Base-by-base conservation (phyloP, 2,113 vertebrate genomes). In the Neodontobutis hainanensis region DNA sequence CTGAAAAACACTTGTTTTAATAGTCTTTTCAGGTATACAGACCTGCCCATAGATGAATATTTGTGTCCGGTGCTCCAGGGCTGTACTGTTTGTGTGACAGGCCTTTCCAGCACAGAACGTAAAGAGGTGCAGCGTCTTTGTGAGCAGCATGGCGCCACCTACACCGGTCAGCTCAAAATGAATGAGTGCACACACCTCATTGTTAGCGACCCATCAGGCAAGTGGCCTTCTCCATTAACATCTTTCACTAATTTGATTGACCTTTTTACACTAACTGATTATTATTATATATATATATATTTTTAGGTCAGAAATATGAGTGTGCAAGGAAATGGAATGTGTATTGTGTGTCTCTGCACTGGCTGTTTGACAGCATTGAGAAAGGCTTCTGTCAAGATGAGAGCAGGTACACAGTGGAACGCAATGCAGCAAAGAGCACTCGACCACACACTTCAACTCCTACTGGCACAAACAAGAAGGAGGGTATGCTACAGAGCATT, bases 121-220 rank as follows among this genome's bases (percentile, higher is more conserved):
- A 97, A 90, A 52, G 92, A 95, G 65, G 94, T 99, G n/a, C 95
- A 98, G 79, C 89, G 93, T 5, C 94, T 98, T 27, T 94, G 96
- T 55, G 57, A 92, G 34, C 84, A 93, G 67, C 94, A 99, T 0
- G 97, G 97, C 8, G 97, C 94, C 40, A 93, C 80, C 0, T 99
- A 99, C 58, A 95, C 91, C 0, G 97, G 97, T 19, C 96, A 98
- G 67, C 91, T 99, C 59, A 98, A 96, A 85, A 96, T 98, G 94
- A 99, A 98, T 1, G 97, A 98, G 42, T 97, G 96, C 35, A 99
- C 97, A 36, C 97, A 99, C 61, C 97, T 99, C 71, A 95, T 99
- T 14, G 97, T 95, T 63, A 94, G 92, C 11, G 96, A 98, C 76
- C 94, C 97, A 43, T 93, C 95, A 92, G 97, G 97, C 95, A 85